These are phyloP conservation scores for Microtus montanus DNA, from an alignment of 2,113 vertebrate genomes.

Conservation along the genomic window DNA sequence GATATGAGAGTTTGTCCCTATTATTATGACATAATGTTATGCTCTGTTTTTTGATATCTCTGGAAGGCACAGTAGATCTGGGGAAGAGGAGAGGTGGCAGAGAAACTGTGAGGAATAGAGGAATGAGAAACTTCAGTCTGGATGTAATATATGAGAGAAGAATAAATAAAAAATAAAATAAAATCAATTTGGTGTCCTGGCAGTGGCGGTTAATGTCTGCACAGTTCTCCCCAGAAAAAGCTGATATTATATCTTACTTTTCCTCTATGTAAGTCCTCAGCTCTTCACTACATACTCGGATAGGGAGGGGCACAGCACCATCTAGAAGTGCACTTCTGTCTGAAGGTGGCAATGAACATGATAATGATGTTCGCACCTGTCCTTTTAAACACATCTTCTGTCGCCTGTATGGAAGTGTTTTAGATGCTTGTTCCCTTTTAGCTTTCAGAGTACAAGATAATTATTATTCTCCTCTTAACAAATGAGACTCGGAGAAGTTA, in stretches of 20 bases:
- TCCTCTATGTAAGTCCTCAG: background rate
- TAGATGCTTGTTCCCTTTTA: background rate
- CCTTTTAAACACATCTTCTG: background rate
- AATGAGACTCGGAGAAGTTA: slow-evolving; percentile 29
- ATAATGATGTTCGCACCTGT: background rate
- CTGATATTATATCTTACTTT: background rate
- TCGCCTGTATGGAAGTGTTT: background rate
- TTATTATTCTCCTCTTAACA: slow-evolving; percentile 31
- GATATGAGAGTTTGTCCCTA: background rate
- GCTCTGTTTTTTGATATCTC: too few species aligned
- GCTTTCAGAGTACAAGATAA: slow-evolving; percentile 10
- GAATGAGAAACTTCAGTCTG: background rate
- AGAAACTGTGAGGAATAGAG: background rate
- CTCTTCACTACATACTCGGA: background rate
- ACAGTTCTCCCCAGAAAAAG: background rate
- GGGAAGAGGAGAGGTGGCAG: background rate
- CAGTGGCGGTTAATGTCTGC: background rate
- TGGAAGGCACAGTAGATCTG: too few species aligned
- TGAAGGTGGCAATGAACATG: background rate
- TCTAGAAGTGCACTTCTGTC: background rate
- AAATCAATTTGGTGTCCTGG: background rate
- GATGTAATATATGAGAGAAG: background rate
- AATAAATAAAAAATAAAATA: background rate
- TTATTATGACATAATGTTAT: too few species aligned
- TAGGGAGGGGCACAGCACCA: background rate